A percentile compares a stretch with the other conserved stretches of the same genome.
phyloP scores from a whole-genome alignment of 2,797 vertebrate species.

The Phrynocephalus guinanensis region DNA sequence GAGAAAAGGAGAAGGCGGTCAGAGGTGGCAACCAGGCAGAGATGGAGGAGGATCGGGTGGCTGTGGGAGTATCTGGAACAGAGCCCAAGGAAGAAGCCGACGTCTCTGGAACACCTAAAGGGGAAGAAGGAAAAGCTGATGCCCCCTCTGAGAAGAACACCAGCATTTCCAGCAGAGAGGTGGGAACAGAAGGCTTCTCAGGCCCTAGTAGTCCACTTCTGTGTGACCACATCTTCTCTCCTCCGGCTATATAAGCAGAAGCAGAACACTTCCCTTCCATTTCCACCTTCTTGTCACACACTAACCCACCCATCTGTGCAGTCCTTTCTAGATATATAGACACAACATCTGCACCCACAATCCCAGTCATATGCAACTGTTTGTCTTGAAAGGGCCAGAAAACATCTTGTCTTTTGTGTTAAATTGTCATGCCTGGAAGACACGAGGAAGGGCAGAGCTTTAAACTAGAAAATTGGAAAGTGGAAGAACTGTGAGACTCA shows the following conservation, averaged over 20 bases:
- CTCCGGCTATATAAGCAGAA: too few species aligned
- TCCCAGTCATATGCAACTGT: background rate
- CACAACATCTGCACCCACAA: background rate
- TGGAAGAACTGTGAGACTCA: background rate
- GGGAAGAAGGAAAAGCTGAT: conserved; percentile 7
- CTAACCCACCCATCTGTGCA: background rate
- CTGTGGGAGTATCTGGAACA: background rate
- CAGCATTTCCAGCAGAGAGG: conserved; percentile 19
- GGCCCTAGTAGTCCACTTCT: background rate
- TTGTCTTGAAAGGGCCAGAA: too few species aligned
- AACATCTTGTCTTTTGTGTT: background rate
- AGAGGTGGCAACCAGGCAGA: background rate
- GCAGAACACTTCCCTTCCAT: conserved; percentile 10
- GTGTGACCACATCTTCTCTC: background rate
- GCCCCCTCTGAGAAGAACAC: background rate
- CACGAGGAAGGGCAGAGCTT: background rate
- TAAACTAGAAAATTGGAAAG: background rate
- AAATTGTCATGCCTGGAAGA: background rate
- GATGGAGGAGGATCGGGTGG: background rate
- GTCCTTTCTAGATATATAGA: background rate
- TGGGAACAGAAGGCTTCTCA: background rate
- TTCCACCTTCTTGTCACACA: background rate
- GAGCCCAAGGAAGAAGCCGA: background rate
- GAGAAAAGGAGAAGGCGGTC: background rate
- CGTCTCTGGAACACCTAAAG: background rate